Base-by-base conservation (phyloP, 2,113 vertebrate species). In the Alligator mississippiensis region DNA sequence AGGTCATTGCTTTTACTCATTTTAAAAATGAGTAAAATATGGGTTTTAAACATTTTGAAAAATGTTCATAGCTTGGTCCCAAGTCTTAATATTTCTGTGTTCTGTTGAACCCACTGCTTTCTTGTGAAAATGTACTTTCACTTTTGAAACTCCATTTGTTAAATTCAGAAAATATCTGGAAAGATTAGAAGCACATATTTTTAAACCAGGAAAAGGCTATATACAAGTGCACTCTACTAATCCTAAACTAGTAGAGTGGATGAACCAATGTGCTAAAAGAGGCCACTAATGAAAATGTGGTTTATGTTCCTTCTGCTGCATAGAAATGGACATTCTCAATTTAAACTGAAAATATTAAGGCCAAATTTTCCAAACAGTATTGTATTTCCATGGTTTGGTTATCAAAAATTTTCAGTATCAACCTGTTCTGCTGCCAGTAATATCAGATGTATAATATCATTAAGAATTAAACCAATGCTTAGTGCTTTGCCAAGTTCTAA, bases 401-500 rank as follows among this genome's bases (percentile, higher is more conserved):
- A 60, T 61, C 58, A 61, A n/a, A 47, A 62, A 6, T 15, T 87
- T 70, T 70, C 59, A 25, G 62, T 30, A 68, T 70, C n/a, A 78
- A 10, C 4, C 63, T 60, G 47, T 34, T 34, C 59, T 60, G 47
- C 76, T 54, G 54, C 13, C 76, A 79, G 2, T 5, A 55, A 79
- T 54, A 47, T 79, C 34, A 34, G 34, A 34, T 4, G 34, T 34
- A 34, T 34, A 34, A 34, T 54, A 10, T n/a, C 60, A 5, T 30
- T n/a, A 34, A 34, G 34, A 2, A 1, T 47, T 2, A 60, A 21
- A 19, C 30, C 63, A 60, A 30, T 63, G 22, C 11, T 2, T 0
- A 75, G 59, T 10, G 72, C 38, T 59, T 63, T 63, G 61, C 54
- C 55, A 19, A 87, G 57, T 22, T 3, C 34, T 34, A 34, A 34